A percentile compares a stretch with the other conserved stretches of the same genome.
phyloP scores from a whole-genome alignment of 2,888 invertebrate species.

The Kuschelorhynchus macadamiae region DNA sequence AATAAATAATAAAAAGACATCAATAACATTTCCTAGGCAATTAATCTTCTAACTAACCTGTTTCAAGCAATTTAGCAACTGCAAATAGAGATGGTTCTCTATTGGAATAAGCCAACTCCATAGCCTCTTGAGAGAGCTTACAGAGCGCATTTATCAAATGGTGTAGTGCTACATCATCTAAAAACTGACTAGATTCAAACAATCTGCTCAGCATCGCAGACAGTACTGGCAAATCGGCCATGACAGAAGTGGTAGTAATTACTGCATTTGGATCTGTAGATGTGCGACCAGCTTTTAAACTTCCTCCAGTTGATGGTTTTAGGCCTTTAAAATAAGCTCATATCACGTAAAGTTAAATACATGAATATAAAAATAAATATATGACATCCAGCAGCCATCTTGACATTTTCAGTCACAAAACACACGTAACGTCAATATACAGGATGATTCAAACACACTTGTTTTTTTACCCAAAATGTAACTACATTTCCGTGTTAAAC shows the following conservation, averaged over 20 bases:
- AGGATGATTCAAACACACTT: too few relatives aligned
- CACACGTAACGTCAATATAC: too few relatives aligned
- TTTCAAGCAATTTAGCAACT: conserved; percentile 98
- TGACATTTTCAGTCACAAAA: too few relatives aligned
- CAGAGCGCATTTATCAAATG: conserved; percentile 97
- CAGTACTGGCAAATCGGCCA: conserved; percentile 94
- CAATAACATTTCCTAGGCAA: too few relatives aligned
- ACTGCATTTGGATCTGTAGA: conserved; percentile 87
- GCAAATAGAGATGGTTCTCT: conserved; percentile 97
- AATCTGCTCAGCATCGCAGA: conserved; percentile 92
- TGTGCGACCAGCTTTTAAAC: conserved; percentile 87
- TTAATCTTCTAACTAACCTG: too few relatives aligned
- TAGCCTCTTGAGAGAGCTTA: conserved; percentile 95
- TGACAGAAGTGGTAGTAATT: conserved; percentile 92
- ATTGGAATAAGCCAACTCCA: conserved; percentile 96
- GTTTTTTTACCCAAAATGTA: too few relatives aligned
- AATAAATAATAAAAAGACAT: conserved; percentile 2
- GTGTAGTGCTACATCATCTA: conserved; percentile 95
- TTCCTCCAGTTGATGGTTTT: conserved; percentile 95
- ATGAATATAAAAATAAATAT: too few relatives aligned
- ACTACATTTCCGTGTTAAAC: too few relatives aligned
- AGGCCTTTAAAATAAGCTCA: conserved; percentile 69
- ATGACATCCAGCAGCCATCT: too few relatives aligned
- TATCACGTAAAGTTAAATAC: too few relatives aligned
- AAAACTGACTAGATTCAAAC: conserved; percentile 94